Base-by-base conservation (phyloP, 2,797 vertebrate species). In the Pantherophis alleghaniensis region DNA sequence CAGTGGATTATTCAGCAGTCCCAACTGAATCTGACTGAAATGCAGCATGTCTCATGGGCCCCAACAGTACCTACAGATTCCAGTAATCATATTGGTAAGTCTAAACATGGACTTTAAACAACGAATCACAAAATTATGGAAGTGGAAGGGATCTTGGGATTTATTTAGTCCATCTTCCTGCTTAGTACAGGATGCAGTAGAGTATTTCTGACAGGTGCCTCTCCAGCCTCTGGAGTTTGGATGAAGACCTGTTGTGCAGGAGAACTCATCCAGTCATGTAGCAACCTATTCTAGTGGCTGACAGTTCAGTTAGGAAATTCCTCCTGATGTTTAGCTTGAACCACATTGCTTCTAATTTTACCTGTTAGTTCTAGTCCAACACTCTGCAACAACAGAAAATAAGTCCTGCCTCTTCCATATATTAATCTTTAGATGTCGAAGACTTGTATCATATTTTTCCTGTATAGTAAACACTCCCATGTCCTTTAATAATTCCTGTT, bases 1-100 rank as follows among this genome's bases (percentile, higher is more conserved):
- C 59, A 69, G 0, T 92, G 92, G 90, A 3, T 91, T 87, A 11
- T 94, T n/a, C 66, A 94, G 53, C 89, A 94, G 61, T 20, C 86
- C 51, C 7, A 26, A 51, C 22, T 92, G 7, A 89, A 86, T 13
- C 11, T 2, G 61, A 18, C 6, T 90, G 63, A 69, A 69, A 26
- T 28, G 24, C 55, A 79, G 9, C 14, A 32, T 57, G 7, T 42
- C 22, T 53, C 86, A 2, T 89, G 69, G 90, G 7, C 20, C 37
- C 69, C 57, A 59, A 4, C 16, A 83, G 74, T 83, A 47, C 47
- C 37, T 47, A 24, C 37, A 47, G 74, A 83, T 47, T 79, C 66
- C 24, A 26, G 10, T 59, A 20, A 56, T 88, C 69, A 11, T 37
- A 18, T 63, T n/a, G 74, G 92, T 86, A 55, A 47, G 91, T 91